These are phyloP conservation scores for Coptotermes formosanus DNA, from an alignment of 1,140 invertebrate genomes.

Conservation along the genomic window DNA sequence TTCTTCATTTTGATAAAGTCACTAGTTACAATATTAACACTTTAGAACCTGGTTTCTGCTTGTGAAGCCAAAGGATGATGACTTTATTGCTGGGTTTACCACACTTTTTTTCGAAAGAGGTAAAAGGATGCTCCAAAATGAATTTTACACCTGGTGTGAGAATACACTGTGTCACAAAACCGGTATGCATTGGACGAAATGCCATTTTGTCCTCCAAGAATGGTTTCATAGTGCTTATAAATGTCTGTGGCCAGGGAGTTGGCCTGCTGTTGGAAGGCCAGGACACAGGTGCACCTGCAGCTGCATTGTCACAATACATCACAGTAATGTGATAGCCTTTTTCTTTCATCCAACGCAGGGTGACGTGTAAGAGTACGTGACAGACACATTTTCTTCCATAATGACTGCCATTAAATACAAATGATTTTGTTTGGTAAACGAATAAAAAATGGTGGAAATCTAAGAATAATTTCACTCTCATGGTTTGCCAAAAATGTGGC, in stretches of 20 bases:
- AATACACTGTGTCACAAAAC: slow-evolving; percentile 75
- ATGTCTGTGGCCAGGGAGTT: slow-evolving; percentile 79
- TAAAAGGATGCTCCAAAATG: slow-evolving; percentile 51
- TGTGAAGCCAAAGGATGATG: slow-evolving; percentile 51
- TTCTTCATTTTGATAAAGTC: slow-evolving; percentile 52
- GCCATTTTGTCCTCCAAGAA: slow-evolving; percentile 60
- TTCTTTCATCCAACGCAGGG: slow-evolving; percentile 59
- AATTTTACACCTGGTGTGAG: slow-evolving; percentile 64
- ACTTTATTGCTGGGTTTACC: slow-evolving; percentile 44
- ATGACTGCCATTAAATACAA: slow-evolving; percentile 58
- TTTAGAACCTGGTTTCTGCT: slow-evolving; percentile 47
- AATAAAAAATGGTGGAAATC: slow-evolving; percentile 87
- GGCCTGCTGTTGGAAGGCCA: slow-evolving; percentile 68
- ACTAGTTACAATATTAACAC: slow-evolving; percentile 55
- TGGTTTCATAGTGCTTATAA: slow-evolving; percentile 54
- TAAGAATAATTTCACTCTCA: slow-evolving; percentile 67
- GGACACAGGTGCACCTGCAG: slow-evolving; percentile 53
- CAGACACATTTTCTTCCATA: slow-evolving; percentile 68
- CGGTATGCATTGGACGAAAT: slow-evolving; percentile 53
- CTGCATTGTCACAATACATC: slow-evolving; percentile 62
- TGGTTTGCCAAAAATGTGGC: slow-evolving; percentile 64
- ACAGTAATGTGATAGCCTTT: slow-evolving; percentile 64
- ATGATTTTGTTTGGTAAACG: slow-evolving; percentile 64
- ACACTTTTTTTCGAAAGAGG: slow-evolving; percentile 48
- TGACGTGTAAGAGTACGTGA: slow-evolving; percentile 56